These are phyloP conservation scores for Microctenopoma steveboyesi DNA, from an alignment of 2,797 vertebrate genomes.

Conservation along the genomic window DNA sequence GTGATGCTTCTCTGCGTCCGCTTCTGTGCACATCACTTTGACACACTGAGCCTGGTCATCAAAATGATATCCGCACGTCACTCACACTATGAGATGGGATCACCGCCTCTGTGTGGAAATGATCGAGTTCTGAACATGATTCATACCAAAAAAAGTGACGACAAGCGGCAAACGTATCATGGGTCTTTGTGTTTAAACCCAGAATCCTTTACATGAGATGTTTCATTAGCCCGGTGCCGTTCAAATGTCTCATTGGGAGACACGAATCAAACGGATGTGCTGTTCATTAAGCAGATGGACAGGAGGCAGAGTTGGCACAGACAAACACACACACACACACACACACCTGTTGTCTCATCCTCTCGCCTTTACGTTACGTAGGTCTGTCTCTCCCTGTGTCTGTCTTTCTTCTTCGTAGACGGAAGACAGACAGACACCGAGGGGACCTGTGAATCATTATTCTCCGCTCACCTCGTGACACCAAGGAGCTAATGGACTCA, in stretches of 20 bases:
- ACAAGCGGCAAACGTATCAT: neutral
- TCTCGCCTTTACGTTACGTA: conserved; percentile 22
- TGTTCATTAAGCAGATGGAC: conserved; percentile 43
- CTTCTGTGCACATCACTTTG: conserved; percentile 46
- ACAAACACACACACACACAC: no score
- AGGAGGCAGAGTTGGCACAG: conserved; percentile 39
- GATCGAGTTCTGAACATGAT: no score
- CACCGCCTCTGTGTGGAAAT: neutral
- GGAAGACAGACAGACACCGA: conserved; percentile 45
- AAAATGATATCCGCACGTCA: conserved; percentile 27
- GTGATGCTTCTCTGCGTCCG: conserved; percentile 57
- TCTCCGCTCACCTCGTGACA: conserved; percentile 54
- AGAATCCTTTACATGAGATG: conserved; percentile 16
- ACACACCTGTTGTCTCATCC: conserved; percentile 60
- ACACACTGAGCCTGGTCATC: conserved; percentile 14
- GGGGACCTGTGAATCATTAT: conserved; percentile 66
- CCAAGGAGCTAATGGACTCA: conserved; percentile 56
- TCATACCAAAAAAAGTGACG: no score
- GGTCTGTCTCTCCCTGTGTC: conserved; percentile 37
- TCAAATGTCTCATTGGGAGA: conserved; percentile 33
- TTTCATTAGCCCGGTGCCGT: conserved; percentile 44
- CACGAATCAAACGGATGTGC: conserved; percentile 58
- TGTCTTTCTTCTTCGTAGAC: conserved; percentile 31
- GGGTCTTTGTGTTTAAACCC: conserved; percentile 15
- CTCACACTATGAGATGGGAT: neutral